Evolutionary conservation across 2,888 invertebrate species (phyloP).

Genomic region (Sarcophaga subvicina): DNA sequence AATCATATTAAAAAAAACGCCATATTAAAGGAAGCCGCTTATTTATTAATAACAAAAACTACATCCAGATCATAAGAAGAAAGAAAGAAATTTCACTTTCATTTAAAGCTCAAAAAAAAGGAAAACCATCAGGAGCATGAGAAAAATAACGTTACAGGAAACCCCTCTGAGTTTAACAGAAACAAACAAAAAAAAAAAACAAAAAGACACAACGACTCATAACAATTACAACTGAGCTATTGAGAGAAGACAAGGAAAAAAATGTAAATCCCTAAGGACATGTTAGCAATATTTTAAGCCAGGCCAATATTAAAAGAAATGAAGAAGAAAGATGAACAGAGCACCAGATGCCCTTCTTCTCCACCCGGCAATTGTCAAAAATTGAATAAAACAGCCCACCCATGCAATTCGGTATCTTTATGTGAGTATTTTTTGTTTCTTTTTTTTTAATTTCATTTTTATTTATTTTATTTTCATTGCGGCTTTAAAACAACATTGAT

Average conservation of each 20-base stretch:
- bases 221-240: neutral
- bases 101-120: constrained; percentile 47
- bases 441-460: too few relatives aligned
- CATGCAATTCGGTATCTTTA: constrained; percentile 60
- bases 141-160: constrained; percentile 55
- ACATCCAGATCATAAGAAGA: constrained; percentile 33
- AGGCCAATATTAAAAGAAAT: constrained; percentile 3
- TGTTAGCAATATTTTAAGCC: constrained; percentile 60
- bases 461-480: constrained; percentile 22
- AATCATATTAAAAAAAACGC: constrained; percentile 13
- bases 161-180: constrained; percentile 63
- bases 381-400: constrained; percentile 65
- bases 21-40: constrained; percentile 47
- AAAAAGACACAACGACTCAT: neutral
- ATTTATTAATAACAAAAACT: constrained; percentile 57
- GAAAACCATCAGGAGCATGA: constrained; percentile 22
- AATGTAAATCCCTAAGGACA: constrained; percentile 64
- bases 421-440: neutral
- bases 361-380: constrained; percentile 61
- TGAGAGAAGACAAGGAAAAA: constrained; percentile 11
- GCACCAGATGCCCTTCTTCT: constrained; percentile 34
- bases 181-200: neutral
- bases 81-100: constrained; percentile 67
- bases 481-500: constrained; percentile 44
- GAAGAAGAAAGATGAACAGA: constrained; percentile 17